Evolutionary conservation across 2,888 invertebrate species (phyloP), one percentile per base, ranked within the genome.

Genomic region (Drosophila stalkeri): DNA sequence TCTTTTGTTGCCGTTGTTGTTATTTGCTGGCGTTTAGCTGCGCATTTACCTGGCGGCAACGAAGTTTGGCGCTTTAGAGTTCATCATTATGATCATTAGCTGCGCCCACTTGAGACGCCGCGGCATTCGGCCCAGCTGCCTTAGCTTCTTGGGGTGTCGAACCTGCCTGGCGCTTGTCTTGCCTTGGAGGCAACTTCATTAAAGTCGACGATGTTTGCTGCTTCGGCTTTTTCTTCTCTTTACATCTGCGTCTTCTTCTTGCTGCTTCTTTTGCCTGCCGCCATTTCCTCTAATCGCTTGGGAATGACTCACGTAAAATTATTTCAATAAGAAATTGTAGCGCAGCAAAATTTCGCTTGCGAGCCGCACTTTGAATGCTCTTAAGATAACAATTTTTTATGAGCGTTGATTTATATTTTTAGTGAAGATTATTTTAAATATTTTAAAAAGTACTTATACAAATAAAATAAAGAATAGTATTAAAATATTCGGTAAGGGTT

Each of bases 221-320:
- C 56, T 18, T 11, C 16, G 8, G 14, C 20, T 3, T 7, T 20
- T 33, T 44, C 44, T 18, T 71, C 31, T 11, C 55, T 39, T 39
- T 35, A 20, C 37, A 8, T n/a, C 33, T 18, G 14, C 14, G 7
- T 14, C 37, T 12, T 39, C 33, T 14, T 27, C 64, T 16, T 23
- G 46, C 33, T 56, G 47, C 52, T 62, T 59, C 47, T 62, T 59
- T 60, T 57, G 37, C 56, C 60, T 51, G 71, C 60, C 33, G 52
- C 65, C 72, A 72, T 72, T 82, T 71, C 63, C 72, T 70, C 72
- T 69, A 72, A 81, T 72, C 66, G 73, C 63, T 71, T 69, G 82
- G 77, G 77, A 82, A 84, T 86, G 86, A 89, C 81, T 84, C 81
- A 89, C 68, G 74, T 43, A 81, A 86, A 86, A 86, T 80, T 71